phyloP scores from a whole-genome alignment of 2,113 vertebrate genomes.

The Ochotona princeps region DNA sequence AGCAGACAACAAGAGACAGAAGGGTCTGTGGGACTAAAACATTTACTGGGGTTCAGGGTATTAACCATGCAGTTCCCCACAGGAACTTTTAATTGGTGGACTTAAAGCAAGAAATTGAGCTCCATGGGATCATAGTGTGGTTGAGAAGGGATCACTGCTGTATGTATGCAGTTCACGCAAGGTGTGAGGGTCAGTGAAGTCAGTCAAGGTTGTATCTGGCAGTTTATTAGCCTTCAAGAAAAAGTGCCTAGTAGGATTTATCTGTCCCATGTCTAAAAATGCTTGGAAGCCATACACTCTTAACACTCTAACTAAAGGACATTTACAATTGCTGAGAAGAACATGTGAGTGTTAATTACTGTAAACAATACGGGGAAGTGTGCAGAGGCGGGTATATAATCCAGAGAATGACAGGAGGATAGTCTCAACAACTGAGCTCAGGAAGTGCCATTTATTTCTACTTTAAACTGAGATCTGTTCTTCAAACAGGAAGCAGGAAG shows the following conservation, averaged over 20 bases:
- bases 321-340: conserved; percentile 19
- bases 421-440: conserved; percentile 45
- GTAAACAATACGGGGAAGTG: conserved; percentile 1
- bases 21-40: neutral
- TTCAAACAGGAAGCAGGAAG: conserved; percentile 49
- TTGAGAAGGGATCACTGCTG: neutral
- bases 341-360: neutral
- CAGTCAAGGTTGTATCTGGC: neutral
- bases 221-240: neutral
- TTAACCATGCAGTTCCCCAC: neutral
- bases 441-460: conserved; percentile 55
- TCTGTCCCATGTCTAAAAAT: conserved; percentile 3
- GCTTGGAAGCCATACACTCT: neutral
- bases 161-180: neutral
- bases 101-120: neutral
- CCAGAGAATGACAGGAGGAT: neutral
- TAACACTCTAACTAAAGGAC: neutral
- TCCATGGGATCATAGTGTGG: neutral
- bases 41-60: neutral
- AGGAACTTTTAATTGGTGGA: neutral
- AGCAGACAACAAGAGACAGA: neutral
- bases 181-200: neutral
- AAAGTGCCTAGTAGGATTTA: neutral
- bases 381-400: conserved; percentile 2
- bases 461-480: conserved; percentile 34